These are phyloP conservation scores for Drosophila pruinosa DNA, from an alignment of 1,140 invertebrate genomes.

Conservation along the genomic window DNA sequence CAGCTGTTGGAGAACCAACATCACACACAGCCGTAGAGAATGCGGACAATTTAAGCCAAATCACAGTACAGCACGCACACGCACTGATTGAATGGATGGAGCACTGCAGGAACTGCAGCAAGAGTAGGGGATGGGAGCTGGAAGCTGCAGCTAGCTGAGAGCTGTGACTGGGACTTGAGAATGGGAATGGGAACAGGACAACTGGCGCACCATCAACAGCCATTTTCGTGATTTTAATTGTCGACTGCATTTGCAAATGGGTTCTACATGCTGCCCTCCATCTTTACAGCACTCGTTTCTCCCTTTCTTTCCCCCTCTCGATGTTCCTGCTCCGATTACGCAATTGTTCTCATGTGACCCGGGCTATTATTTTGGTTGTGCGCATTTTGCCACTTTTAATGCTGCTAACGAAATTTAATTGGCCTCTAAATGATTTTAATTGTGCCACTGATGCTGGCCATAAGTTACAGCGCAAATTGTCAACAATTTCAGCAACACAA, in stretches of 20 bases:
- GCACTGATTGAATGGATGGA: slow-evolving; percentile 1
- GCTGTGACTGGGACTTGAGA: neutral
- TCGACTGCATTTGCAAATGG: slow-evolving; percentile 42
- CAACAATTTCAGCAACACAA: slow-evolving; percentile 41
- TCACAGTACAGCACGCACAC: slow-evolving; percentile 46
- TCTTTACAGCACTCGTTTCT: neutral
- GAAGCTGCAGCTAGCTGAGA: neutral
- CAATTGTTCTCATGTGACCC: slow-evolving; percentile 78
- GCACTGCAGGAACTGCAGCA: neutral
- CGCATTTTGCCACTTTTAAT: slow-evolving; percentile 65
- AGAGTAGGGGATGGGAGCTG: neutral
- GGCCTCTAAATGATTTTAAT: slow-evolving; percentile 81
- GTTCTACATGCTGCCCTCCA: neutral
- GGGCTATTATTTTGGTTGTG: slow-evolving; percentile 20
- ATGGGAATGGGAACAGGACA: slow-evolving; percentile 6
- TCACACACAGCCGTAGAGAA: slow-evolving; percentile 5
- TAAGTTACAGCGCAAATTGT: slow-evolving; percentile 70
- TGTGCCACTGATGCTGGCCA: slow-evolving; percentile 76
- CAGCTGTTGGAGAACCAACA: slow-evolving; percentile 3
- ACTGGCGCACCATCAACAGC: slow-evolving; percentile 56
- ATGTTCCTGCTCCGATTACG: slow-evolving; percentile 39
- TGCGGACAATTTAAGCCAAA: slow-evolving; percentile 49
- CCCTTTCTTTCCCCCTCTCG: neutral
- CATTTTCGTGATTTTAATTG: slow-evolving; percentile 78
- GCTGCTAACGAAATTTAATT: slow-evolving; percentile 81